Evolutionary conservation across 2,888 invertebrate species (phyloP), one percentile per base, ranked within the genome.

Genomic region (Oeneis ivallda): DNA sequence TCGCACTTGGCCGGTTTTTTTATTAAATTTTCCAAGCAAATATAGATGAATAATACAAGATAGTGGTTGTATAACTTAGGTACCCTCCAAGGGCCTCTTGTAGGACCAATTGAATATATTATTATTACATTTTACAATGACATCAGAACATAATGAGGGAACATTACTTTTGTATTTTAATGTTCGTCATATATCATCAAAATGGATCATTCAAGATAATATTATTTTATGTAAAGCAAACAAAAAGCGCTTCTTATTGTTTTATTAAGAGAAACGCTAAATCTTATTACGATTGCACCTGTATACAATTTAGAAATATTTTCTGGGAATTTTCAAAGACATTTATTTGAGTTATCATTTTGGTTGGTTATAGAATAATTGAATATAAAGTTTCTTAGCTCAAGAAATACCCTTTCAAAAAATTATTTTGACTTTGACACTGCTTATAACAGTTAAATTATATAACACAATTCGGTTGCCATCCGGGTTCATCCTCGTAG

Each of bases 31-130:
- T 5, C 26, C 26, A 26, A 26, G 5, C 5, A 26, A 26, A 26
- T 26, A 5, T 26, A 4, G n/a, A 26, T 26, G 5, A 5, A 0
- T 26, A 26, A 26, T 11, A 50, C 5, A 26, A 13, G 6, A 50
- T 26, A 50, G 11, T 11, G 32, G n/a, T 32, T 19, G 52, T n/a
- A n/a, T n/a, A 52, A 26, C 1, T 37, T 7, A 8, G 47, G 17
- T 37, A 19, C 8, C 2, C 67, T 58, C 54, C 58, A 45, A 49
- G 65, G 67, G 26, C 34, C 17, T 37, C 32, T 62, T 62, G 34
- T 43, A 61, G 64, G 58, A 52, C 62, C 67, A 66, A 60, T 65
- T 61, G 60, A 61, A 69, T 69, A 62, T 34, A 64, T 66, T 66
- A 63, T 26, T 5, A 2, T 64, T 61, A 66, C 54, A 50, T 64